Evolutionary conservation across 2,797 vertebrate genomes (phyloP), one percentile per base, ranked within the genome.

Genomic region (Ceyx erithaca): DNA sequence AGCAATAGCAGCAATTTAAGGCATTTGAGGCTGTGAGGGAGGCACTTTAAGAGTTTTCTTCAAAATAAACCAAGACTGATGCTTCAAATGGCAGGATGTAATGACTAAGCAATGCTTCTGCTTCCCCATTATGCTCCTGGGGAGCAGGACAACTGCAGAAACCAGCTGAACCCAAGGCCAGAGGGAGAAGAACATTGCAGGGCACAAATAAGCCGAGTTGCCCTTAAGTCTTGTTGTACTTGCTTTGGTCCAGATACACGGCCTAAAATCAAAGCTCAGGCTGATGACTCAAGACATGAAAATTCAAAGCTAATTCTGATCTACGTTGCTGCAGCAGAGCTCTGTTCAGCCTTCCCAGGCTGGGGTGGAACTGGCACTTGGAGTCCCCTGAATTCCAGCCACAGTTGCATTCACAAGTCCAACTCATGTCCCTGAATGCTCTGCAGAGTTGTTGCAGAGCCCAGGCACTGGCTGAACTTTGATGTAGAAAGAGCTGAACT

Each of bases 261-360:
- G 76, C 45, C 64, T 82, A 85, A 80, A 92, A 87, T 59, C 52
- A 87, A 57, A 83, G 66, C 43, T 87, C 46, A 52, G 35, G 23
- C 62, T 80, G 75, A 86, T 43, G 90, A 73, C 54, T 80, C 68
- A 54, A 66, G 46, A 40, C 12, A 37, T 15, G 10, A 81, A 87
- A 92, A 93, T 85, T 75, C 11, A 7, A 83, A 64, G 51, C 84
- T 85, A 89, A 52, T 83, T 87, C 76, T 85, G 62, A 69, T 18
- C 69, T 46, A 9, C 4, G 5, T 25, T 68, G 35, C n/a, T 80
- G 23, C 66, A 26, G 21, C 20, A 63, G 75, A 84, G 21, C 64
- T 87, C 61, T 49, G 23, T 62, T 68, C 69, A 86, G 28, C 58
- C 13, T 68, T 61, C 46, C 25, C 54, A 80, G 54, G 35, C 12